Conservation (phyloP, 2,797 vertebrate species). For the Leucoraja ocellata region DNA sequence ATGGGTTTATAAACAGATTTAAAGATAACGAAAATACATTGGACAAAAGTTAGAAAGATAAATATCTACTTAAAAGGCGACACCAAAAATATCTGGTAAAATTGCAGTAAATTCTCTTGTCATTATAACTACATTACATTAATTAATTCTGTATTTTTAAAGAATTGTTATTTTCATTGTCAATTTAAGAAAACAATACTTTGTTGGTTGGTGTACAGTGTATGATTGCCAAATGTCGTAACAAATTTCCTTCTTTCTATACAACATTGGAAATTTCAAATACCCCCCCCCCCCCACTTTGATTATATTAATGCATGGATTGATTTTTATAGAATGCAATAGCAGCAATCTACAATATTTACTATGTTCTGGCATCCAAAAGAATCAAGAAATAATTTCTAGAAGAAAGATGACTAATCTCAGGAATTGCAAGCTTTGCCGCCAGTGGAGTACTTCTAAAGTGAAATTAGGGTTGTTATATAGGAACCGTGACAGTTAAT, state of each 20-base stretch:
- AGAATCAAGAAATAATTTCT: background rate
- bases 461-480: too few relatives aligned
- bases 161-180: constrained; percentile 10
- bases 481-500: too few relatives aligned
- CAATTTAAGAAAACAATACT: background rate
- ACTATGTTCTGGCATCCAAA: background rate
- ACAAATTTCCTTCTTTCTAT: background rate
- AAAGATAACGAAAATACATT: background rate
- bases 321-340: background rate
- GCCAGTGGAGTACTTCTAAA: too few relatives aligned
- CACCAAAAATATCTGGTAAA: constrained; percentile 46
- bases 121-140: background rate
- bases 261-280: background rate
- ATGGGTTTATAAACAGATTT: background rate
- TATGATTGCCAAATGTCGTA: background rate
- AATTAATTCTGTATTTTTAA: background rate
- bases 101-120: background rate
- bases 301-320: background rate
- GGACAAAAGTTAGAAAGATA: background rate
- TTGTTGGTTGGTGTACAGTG: background rate
- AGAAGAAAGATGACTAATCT: too few relatives aligned
- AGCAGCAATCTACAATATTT: background rate
- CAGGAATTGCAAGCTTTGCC: too few relatives aligned
- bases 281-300: background rate
- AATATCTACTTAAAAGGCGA: background rate